These are phyloP conservation scores for Huso huso DNA, from an alignment of 2,797 vertebrate species.

Conservation along the genomic window DNA sequence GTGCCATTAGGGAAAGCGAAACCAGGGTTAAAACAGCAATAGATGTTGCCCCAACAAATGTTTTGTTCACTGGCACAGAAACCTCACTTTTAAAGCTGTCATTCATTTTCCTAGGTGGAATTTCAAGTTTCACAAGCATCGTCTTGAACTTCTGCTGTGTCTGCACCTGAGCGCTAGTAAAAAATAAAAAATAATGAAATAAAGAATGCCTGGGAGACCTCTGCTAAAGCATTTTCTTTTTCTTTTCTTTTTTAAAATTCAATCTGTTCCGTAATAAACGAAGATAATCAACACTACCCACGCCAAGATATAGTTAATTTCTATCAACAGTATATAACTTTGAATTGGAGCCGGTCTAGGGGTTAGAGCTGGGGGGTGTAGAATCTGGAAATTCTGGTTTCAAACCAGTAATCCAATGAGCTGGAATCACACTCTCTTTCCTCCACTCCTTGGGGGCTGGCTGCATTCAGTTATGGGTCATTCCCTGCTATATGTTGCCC, in stretches of 20 bases:
- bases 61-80: background rate
- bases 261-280: background rate
- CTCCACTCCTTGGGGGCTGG: no score
- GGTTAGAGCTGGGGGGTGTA: no score
- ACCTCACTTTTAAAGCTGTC: conserved; percentile 6
- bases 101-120: conserved; percentile 13
- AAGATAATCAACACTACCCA: no score
- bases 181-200: conserved; percentile 5
- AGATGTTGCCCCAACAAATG: background rate
- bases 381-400: no score
- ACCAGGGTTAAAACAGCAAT: conserved; percentile 16
- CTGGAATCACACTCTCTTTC: no score
- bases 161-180: conserved; percentile 16
- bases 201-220: background rate
- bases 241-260: conserved; percentile 5
- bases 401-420: no score
- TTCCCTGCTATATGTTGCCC: no score
- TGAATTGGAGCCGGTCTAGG: no score
- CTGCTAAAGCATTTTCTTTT: background rate
- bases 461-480: no score
- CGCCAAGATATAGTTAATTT: background rate
- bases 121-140: conserved; percentile 18
- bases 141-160: background rate
- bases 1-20: conserved; percentile 8
- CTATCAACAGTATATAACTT: no score